Base-by-base conservation (phyloP, 2,113 vertebrate species). In the Triplophysa siluroides region DNA sequence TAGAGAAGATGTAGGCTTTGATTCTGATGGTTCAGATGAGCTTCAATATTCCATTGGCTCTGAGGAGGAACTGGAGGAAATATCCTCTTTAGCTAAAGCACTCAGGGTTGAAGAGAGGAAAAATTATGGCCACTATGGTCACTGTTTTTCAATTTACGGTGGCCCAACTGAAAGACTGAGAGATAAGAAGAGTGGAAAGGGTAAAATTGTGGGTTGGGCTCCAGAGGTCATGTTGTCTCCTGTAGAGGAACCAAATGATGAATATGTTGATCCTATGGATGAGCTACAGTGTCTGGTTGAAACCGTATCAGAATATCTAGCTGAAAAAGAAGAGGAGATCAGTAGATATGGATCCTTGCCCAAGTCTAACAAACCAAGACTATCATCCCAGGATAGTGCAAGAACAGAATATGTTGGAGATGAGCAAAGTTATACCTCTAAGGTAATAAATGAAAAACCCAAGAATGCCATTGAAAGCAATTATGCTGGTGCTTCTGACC, bases 281-380 rank as follows among this genome's bases (percentile, higher is more conserved):
- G 96, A 98, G 80, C 94, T 99, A 75, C 97, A 99, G 77, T 97
- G 94, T 91, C 92, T 99, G 16, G 95, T 99, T 83, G 95, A 98
- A 89, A 95, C 95, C 0, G 97, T 99, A 64, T 99, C 97, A 75
- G 97, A 98, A 87, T 99, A 99, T 84, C 93, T 99, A 78, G 96
- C 95, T 81, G 97, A 97, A 89, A 99, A 99, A 86, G 97, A 99
- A 85, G 94, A 99, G 81, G 97, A 99, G 92, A 97, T 98, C 76
- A 98, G 91, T 81, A 96, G 92, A 74, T 97, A 96, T 82, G 92
- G 92, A 78, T 91, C 93, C 0, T 85, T 98, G 85, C 90, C 95
- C 62, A 92, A 94, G 88, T 90, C 89, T 4, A 93, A 83, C 86
- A 94, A 92, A 86, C 85, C 81, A 4, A 89, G 89, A 58, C 81